Percentiles rank a stretch among this genome's conserved stretches.
Conservation (phyloP, 2,797 vertebrate species). For the Acanthurus lineatus region DNA sequence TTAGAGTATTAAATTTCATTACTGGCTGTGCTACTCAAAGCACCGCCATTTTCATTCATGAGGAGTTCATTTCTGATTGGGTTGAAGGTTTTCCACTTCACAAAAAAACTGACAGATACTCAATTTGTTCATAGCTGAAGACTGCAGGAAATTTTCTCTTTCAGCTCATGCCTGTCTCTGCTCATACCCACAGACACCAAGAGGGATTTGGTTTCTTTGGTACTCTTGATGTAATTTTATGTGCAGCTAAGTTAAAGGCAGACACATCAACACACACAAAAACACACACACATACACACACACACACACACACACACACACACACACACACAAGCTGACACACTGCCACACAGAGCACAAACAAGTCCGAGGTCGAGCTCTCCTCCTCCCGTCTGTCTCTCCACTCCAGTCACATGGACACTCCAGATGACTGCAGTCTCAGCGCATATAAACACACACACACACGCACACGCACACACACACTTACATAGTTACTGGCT, state of each 20-base stretch:
- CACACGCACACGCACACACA: not conserved
- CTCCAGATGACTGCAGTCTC: conserved; percentile 68
- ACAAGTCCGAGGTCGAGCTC: conserved; percentile 67
- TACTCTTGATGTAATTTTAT: conserved; percentile 11
- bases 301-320: too few relatives aligned
- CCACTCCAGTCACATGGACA: conserved; percentile 62
- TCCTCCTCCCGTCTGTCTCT: conserved; percentile 38
- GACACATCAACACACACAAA: not conserved
- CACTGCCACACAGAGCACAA: conserved; percentile 47
- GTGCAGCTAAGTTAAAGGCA: conserved; percentile 12
- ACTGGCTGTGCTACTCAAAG: conserved; percentile 7
- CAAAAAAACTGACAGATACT: conserved; percentile 15
- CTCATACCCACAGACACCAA: conserved; percentile 1
- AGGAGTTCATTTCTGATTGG: conserved; percentile 32
- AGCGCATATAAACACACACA: conserved; percentile 32
- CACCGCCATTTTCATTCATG: conserved; percentile 11
- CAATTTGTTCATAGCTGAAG: conserved; percentile 28
- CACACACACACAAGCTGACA: not conserved
- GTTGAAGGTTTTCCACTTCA: conserved; percentile 29
- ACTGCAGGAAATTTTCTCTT: conserved; percentile 23
- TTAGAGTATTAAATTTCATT: conserved; percentile 13
- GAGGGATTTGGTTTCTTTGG: not conserved
- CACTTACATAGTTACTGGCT: conserved; percentile 31
- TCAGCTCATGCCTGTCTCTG: conserved; percentile 13
- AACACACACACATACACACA: too few relatives aligned